Base-by-base conservation (phyloP, 2,888 invertebrate genomes). In the Alviniconcha strummeri region DNA sequence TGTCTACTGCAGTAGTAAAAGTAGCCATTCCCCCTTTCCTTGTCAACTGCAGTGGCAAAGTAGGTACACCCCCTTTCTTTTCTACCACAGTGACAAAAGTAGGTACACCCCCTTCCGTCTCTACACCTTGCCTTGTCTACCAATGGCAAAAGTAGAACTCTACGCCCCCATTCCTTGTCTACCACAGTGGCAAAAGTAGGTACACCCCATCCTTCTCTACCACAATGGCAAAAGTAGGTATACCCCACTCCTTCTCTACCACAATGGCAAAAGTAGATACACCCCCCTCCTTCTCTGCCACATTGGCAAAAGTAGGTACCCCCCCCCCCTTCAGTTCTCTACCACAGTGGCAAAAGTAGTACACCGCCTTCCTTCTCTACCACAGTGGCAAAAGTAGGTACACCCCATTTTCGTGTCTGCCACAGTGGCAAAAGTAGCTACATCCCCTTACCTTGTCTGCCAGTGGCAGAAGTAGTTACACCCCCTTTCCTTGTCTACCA, bases 401-500 rank as follows among this genome's bases (percentile, higher is more conserved):
- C 54, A 36, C 36, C 36, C 36, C 36, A 0, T 36, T 98, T 98
- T 94, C 95, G 98, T 83, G 95, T 36, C 36, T 36, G 3, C 36
- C 36, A 36, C 36, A 36, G 36, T 36, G 36, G 36, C 36, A 36
- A 36, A 36, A 36, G 36, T 36, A 36, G 36, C 77, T 36, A 1
- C 36, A 96, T 97, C 89, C 98, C 98, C 6, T 98, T 98, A 1
- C 94, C 95, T 98, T 83, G 95, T 98, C 75, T 98, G 98, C 94
- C 96, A 94, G 94, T 55, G 64, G 19, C 17, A 36, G 19, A 54
- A n/a, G 82, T 82, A 9, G 82, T 1, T 81, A 56, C 54, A 96
- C 97, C 89, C 98, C 98, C 6, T 15, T 98, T 98, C 94, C 95
- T 98, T 83, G 95, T 98, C 75, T 98, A 98, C 94, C 96, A 93